Percentiles rank a stretch among this genome's conserved stretches.
Evolutionary conservation across 2,888 invertebrate genomes (phyloP).

Genomic region (Barypeithes pellucidus): DNA sequence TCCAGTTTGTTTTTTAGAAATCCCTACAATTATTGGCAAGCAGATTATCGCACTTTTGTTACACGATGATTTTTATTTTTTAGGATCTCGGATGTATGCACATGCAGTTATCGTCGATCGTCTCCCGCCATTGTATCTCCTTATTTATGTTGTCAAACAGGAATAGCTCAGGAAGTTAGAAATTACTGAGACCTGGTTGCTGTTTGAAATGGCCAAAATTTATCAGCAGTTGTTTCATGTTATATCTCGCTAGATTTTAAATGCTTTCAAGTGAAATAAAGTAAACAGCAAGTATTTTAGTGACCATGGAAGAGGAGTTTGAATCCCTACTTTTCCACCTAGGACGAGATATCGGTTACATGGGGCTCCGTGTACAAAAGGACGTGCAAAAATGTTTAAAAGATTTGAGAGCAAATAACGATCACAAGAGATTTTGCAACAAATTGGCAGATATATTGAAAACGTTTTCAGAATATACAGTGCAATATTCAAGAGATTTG

Average conservation of each 20-base stretch:
- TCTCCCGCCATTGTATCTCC: neutral
- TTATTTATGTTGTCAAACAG: neutral
- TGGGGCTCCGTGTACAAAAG: slow-evolving; percentile 22
- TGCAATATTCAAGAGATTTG: slow-evolving; percentile 9
- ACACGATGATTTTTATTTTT: too few species aligned
- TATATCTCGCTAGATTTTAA: too few species aligned
- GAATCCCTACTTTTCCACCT: neutral
- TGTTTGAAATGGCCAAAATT: too few species aligned
- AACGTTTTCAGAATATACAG: slow-evolving; percentile 3
- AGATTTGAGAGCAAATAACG: neutral
- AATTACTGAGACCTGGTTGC: too few species aligned
- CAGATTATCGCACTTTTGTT: too few species aligned
- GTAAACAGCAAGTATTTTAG: neutral
- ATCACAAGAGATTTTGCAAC: slow-evolving; percentile 7
- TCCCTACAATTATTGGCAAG: too few species aligned
- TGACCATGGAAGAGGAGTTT: neutral
- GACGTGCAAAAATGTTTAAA: slow-evolving; percentile 15
- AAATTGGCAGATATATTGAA: slow-evolving; percentile 11
- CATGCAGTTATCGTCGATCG: too few species aligned
- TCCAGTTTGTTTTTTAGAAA: too few species aligned
- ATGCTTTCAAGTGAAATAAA: too few species aligned
- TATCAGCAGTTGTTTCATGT: too few species aligned
- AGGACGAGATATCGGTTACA: slow-evolving; percentile 19
- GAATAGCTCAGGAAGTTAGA: neutral
- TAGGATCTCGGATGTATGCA: too few species aligned